These are phyloP conservation scores for Macrosoma leucophasiata DNA, from an alignment of 2,888 invertebrate genomes.

Conservation along the genomic window DNA sequence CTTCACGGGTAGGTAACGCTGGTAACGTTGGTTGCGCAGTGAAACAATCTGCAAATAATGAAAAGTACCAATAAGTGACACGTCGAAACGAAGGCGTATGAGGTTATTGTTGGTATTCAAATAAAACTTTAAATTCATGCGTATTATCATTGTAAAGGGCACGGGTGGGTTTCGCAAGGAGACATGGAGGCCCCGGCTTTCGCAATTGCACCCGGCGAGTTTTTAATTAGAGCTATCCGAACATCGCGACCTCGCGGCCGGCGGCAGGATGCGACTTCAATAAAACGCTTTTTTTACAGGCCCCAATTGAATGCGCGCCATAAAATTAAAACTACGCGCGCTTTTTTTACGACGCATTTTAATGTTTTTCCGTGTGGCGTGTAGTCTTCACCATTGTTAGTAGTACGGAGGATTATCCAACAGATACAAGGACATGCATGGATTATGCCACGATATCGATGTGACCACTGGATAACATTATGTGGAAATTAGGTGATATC, in stretches of 20 bases:
- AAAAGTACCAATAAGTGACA: slow-evolving; percentile 22
- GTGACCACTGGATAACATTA: slow-evolving; percentile 45
- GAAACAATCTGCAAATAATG: slow-evolving; percentile 45
- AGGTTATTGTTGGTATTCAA: slow-evolving; percentile 13
- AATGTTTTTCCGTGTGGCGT: slow-evolving; percentile 63
- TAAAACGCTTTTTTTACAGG: slow-evolving; percentile 71
- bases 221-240: slow-evolving; percentile 70
- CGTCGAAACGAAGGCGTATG: slow-evolving; percentile 3
- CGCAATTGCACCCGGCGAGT: slow-evolving; percentile 56
- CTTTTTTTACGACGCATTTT: slow-evolving; percentile 67
- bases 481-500: slow-evolving; percentile 49
- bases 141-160: slow-evolving; percentile 40
- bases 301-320: slow-evolving; percentile 67
- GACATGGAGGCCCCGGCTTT: slow-evolving; percentile 43
- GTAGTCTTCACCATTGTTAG: slow-evolving; percentile 55
- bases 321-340: slow-evolving; percentile 69
- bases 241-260: slow-evolving; percentile 62
- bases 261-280: slow-evolving; percentile 70
- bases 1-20: slow-evolving; percentile 49
- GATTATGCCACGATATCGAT: slow-evolving; percentile 50
- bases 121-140: slow-evolving; percentile 19
- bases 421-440: slow-evolving; percentile 47
- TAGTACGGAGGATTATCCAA: slow-evolving; percentile 40
- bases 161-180: slow-evolving; percentile 43
- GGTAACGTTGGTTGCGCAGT: slow-evolving; percentile 41